Conservation (phyloP, 2,888 invertebrate species). For the Dolomedes plantarius region DNA sequence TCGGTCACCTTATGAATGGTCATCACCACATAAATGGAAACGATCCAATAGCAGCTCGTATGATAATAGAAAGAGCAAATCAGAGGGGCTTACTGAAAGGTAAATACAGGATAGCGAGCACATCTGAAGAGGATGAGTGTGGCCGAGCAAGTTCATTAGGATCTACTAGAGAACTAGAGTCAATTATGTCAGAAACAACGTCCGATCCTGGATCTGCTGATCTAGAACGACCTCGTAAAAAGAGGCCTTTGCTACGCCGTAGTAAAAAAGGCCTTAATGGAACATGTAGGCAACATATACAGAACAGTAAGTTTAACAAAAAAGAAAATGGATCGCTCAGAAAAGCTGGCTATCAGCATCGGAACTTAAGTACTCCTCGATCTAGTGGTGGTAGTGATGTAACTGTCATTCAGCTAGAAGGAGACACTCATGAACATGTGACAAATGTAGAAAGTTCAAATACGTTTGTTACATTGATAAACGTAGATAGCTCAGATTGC, state of each 20-base stretch:
- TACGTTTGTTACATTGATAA: constrained; percentile 65
- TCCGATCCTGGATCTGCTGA: constrained; percentile 65
- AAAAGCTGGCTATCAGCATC: constrained; percentile 23
- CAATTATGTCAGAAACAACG: constrained; percentile 55
- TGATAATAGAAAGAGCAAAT: constrained; percentile 37
- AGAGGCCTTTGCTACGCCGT: constrained; percentile 41
- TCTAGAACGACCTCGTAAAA: constrained; percentile 56
- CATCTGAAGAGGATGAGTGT: constrained; percentile 66
- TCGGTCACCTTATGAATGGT: constrained; percentile 29
- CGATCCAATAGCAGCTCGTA: constrained; percentile 20
- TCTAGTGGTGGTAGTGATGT: constrained; percentile 60
- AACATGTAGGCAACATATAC: constrained; percentile 67
- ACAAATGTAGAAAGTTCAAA: constrained; percentile 64
- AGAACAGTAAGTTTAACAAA: constrained; percentile 57
- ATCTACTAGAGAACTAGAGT: constrained; percentile 51
- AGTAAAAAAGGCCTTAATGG: constrained; percentile 68
- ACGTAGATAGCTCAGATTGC: constrained; percentile 67
- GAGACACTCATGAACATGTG: constrained; percentile 38
- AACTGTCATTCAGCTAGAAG: constrained; percentile 62
- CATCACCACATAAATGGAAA: constrained; percentile 21
- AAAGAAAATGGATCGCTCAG: constrained; percentile 37
- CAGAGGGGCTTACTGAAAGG: constrained; percentile 13
- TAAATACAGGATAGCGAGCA: constrained; percentile 35
- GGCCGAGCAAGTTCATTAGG: constrained; percentile 62
- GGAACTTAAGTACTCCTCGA: constrained; percentile 53